Evolutionary conservation across 1,140 invertebrate genomes (phyloP), one percentile per base, ranked within the genome.

Genomic region (Calephelis virginiensis): DNA sequence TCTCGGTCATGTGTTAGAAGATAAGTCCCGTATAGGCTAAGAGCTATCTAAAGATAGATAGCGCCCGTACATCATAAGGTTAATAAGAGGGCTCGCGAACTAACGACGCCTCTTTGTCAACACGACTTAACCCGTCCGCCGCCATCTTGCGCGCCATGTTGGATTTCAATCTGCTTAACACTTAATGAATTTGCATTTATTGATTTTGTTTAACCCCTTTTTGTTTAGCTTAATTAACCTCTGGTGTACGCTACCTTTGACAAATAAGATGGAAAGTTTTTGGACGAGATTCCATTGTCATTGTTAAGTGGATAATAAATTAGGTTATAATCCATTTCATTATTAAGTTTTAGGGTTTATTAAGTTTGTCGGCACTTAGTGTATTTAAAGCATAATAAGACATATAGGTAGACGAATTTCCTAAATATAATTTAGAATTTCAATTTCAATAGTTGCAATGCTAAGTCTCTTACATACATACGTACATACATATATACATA

Each of bases 201-300:
- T 87, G 88, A 90, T 90, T 90, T 89, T 89, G 85, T 83, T 90
- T 86, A 88, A 90, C 88, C 88, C 87, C 86, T 89, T 89, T 90
- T 90, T 90, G 88, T 90, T 90, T 89, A 84, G 82, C 85, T 90
- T 89, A 90, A 90, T 89, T 89, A 90, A 90, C 86, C 86, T 90
- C 89, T 88, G 75, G 69, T 84, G 80, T 85, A 77, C 66, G 76
- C 75, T 75, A 75, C 74, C 77, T 77, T 75, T 73, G 75, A 78
- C 74, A 72, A 78, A 70, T 53, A 67, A 76, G 78, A 78, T 73
- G 49, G 13, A 50, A 50, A 50, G 50, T 53, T 37, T 75, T 77
- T 77, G 68, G 62, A 59, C 46, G 63, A 50, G 48, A 64, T 71
- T 67, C 46, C 28, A 40, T 66, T 66, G 61, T 63, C 64, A 66